A percentile compares a stretch with the other conserved stretches of the same genome.
Conservation (phyloP, 2,888 invertebrate species). For the Drosophila kuntzei region DNA sequence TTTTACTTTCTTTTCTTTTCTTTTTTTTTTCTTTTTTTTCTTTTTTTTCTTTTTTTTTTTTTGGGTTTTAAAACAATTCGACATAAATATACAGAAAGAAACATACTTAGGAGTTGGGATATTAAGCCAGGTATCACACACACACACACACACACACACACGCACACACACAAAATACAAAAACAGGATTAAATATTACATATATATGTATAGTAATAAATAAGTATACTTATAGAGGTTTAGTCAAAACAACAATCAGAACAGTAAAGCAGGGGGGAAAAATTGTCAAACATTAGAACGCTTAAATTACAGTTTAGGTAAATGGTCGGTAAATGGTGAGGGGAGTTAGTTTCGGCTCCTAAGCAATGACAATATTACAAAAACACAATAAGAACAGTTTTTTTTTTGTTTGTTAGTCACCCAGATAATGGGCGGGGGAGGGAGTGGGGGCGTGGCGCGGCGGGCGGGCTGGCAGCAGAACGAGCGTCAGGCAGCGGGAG, state of each 20-base stretch:
- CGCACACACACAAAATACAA: slow-evolving; percentile 40
- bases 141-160: slow-evolving; percentile 32
- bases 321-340: slow-evolving; percentile 14
- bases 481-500: slow-evolving; percentile 36
- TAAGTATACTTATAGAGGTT: slow-evolving; percentile 43
- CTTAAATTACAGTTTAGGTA: slow-evolving; percentile 47
- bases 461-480: slow-evolving; percentile 42
- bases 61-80: slow-evolving; percentile 30
- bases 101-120: slow-evolving; percentile 38
- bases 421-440: slow-evolving; percentile 11
- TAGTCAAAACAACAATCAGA: slow-evolving; percentile 74
- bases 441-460: slow-evolving; percentile 9
- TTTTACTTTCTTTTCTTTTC: slow-evolving; percentile 24
- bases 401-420: slow-evolving; percentile 47
- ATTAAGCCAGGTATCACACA: slow-evolving; percentile 41
- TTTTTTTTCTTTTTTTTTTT: slow-evolving; percentile 16
- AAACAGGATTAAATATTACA: slow-evolving; percentile 32
- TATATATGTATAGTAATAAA: slow-evolving; percentile 34
- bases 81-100: slow-evolving; percentile 64
- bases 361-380: slow-evolving; percentile 80
- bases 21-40: slow-evolving; percentile 26
- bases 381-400: slow-evolving; percentile 58
- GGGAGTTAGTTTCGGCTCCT: slow-evolving; percentile 55
- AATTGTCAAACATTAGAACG: slow-evolving; percentile 69
- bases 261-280: slow-evolving; percentile 59